Percentiles rank a stretch among this genome's conserved stretches.
Conservation (phyloP, 2,888 invertebrate species). For the Stramonita haemastoma region DNA sequence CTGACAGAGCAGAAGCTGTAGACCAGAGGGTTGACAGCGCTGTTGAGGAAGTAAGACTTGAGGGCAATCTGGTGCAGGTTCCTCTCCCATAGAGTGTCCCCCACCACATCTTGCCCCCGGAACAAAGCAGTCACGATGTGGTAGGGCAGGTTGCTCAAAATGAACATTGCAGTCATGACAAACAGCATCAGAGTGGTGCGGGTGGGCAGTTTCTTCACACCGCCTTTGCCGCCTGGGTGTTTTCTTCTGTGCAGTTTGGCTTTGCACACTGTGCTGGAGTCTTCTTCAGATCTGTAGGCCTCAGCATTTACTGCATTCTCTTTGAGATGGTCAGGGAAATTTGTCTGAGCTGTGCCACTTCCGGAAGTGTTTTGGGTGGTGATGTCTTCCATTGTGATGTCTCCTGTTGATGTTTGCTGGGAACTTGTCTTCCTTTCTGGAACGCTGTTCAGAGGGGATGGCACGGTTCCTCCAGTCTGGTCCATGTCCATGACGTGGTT, state of each 20-base stretch:
- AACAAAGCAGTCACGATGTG: not conserved
- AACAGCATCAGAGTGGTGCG: conserved; percentile 24
- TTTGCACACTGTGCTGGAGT: not conserved
- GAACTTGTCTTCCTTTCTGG: too few species aligned
- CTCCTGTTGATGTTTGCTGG: not conserved
- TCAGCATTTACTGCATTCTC: not conserved
- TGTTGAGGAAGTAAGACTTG: conserved; percentile 15
- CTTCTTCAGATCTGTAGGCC: not conserved
- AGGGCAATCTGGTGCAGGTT: conserved; percentile 6
- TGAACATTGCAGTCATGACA: not conserved
- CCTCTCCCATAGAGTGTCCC: not conserved
- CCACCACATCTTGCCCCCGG: not conserved
- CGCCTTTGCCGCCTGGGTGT: not conserved
- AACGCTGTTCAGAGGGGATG: too few species aligned
- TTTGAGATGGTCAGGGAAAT: not conserved
- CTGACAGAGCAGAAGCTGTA: not conserved
- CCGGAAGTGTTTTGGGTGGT: too few species aligned
- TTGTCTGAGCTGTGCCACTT: not conserved
- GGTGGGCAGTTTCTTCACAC: not conserved
- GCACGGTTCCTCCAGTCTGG: not conserved
- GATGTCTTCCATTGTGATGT: not conserved
- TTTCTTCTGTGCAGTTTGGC: not conserved
- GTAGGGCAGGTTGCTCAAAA: conserved; percentile 9
- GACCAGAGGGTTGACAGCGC: conserved; percentile 15
- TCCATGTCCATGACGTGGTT: not conserved